Conservation (phyloP, 2,113 vertebrate species). For the Etia nguti region DNA sequence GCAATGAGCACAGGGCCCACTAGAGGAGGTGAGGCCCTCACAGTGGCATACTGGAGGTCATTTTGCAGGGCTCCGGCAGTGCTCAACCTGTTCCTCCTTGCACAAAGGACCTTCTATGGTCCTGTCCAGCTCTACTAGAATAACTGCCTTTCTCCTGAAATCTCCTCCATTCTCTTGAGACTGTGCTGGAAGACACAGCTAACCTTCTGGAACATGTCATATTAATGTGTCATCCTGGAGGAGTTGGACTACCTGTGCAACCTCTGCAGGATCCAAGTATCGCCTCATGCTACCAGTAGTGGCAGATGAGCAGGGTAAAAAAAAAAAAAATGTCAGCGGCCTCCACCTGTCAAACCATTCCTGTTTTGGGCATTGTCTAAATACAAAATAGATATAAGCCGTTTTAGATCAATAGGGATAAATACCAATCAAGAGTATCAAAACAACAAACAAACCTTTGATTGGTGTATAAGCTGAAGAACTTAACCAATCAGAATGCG, state of each 20-base stretch:
- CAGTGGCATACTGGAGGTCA: background rate
- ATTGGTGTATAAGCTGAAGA: background rate
- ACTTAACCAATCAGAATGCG: background rate
- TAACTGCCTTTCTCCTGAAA: background rate
- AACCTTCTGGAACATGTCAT: background rate
- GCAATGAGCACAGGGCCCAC: background rate
- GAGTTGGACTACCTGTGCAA: background rate
- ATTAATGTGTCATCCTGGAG: background rate
- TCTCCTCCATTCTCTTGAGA: background rate
- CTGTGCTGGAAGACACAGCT: background rate
- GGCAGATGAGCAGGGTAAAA: background rate
- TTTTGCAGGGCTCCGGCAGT: background rate
- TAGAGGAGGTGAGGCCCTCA: background rate
- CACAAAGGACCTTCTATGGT: fast-evolving
- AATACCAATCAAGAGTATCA: background rate
- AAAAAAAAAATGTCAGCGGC: background rate
- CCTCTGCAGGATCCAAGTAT: background rate
- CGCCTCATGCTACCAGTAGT: background rate
- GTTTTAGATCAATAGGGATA: background rate
- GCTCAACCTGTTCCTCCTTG: background rate
- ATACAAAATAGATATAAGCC: no score
- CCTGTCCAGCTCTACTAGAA: background rate
- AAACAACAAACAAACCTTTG: background rate
- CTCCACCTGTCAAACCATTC: background rate
- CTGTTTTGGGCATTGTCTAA: background rate